Conservation (phyloP, 2,797 vertebrate species). For the Trematomus bernacchii region DNA sequence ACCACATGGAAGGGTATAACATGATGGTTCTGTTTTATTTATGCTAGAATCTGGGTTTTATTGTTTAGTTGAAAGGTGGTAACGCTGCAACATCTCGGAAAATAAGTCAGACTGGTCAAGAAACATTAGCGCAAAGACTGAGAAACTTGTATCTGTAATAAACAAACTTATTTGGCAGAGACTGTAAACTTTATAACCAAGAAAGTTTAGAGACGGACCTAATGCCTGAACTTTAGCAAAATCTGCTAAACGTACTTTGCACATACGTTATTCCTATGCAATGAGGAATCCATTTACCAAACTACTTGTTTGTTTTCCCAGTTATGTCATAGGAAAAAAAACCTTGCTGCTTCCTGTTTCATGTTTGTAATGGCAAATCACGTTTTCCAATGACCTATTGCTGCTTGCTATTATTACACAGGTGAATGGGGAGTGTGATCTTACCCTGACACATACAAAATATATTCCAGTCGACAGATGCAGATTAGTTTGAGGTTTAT, state of each 20-base stretch:
- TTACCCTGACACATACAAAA: no score
- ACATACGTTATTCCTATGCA: background rate
- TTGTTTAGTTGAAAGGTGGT: background rate
- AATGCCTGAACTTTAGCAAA: background rate
- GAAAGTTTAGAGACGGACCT: background rate
- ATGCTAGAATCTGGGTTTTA: background rate
- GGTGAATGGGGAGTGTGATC: no score
- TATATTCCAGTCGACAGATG: no score
- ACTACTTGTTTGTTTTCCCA: no score
- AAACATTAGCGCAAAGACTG: slow-evolving; percentile 4
- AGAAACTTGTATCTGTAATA: background rate
- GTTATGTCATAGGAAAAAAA: no score
- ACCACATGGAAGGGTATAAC: slow-evolving; percentile 5
- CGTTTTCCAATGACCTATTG: no score
- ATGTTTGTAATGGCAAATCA: no score
- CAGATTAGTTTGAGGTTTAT: no score
- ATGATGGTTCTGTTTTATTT: background rate
- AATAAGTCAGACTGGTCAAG: background rate
- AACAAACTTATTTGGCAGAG: background rate
- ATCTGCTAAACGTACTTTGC: background rate
- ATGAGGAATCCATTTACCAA: background rate
- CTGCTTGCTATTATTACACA: no score
- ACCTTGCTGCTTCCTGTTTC: no score
- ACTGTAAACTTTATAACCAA: background rate
- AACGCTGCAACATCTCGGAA: background rate